Evolutionary conservation across 2,888 invertebrate genomes (phyloP).

Genomic region (Noctua fimbriata): DNA sequence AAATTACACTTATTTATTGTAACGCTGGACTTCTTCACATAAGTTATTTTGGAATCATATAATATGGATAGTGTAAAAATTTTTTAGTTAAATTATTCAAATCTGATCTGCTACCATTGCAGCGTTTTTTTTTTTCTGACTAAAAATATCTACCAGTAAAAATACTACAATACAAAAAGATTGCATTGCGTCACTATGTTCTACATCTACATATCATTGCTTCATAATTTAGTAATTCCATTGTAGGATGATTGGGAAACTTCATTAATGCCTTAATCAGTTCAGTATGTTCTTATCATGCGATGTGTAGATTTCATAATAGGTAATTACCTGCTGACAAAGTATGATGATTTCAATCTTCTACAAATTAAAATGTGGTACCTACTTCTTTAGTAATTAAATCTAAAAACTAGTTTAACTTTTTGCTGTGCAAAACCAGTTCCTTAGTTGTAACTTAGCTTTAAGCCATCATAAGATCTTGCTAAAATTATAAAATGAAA

Average conservation of each 20-base stretch:
- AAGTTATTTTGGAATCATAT: background rate
- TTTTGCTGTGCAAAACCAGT: background rate
- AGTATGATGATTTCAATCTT: constrained; percentile 21
- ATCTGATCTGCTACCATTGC: background rate
- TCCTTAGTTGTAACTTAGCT: background rate
- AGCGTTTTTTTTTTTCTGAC: background rate
- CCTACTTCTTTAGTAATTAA: background rate
- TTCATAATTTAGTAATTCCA: constrained; percentile 56
- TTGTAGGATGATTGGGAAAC: constrained; percentile 47
- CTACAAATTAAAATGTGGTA: constrained; percentile 6
- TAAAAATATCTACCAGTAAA: background rate
- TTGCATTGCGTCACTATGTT: constrained; percentile 11
- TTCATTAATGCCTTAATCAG: constrained; percentile 53
- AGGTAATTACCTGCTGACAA: constrained; percentile 22
- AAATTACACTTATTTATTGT: constrained; percentile 1
- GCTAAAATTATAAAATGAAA: background rate
- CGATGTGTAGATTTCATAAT: constrained; percentile 49
- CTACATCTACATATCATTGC: constrained; percentile 36
- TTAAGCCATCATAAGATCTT: background rate
- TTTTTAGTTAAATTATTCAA: background rate
- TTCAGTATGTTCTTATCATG: constrained; percentile 57
- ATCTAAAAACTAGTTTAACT: background rate
- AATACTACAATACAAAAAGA: background rate
- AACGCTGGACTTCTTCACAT: background rate
- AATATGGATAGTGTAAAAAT: background rate